These are phyloP conservation scores for Gopherus evgoodei DNA, from an alignment of 2,113 vertebrate genomes.

Conservation along the genomic window DNA sequence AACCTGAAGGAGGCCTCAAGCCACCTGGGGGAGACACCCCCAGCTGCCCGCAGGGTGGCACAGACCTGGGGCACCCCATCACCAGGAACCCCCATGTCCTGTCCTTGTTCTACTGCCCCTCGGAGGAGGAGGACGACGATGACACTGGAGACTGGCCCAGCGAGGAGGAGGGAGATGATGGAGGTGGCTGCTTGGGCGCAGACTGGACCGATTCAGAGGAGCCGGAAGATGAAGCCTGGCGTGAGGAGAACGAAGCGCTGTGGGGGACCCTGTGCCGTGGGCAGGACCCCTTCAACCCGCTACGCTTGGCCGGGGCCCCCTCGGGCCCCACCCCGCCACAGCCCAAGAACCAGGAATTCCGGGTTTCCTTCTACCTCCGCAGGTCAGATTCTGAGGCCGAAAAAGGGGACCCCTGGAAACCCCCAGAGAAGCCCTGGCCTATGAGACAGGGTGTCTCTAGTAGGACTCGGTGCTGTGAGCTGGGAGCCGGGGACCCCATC, in stretches of 20 bases:
- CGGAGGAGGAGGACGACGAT: slow-evolving; percentile 16
- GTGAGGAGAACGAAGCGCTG: not conserved
- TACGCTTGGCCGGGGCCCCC: not conserved
- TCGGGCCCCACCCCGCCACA: not conserved
- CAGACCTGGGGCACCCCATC: not conserved
- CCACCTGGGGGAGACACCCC: not conserved
- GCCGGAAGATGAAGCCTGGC: not conserved
- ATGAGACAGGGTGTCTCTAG: not conserved
- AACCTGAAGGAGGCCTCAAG: not conserved
- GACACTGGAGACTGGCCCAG: not conserved
- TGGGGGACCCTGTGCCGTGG: not conserved
- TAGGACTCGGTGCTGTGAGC: not conserved
- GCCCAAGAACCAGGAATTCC: not conserved
- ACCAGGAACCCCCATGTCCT: not conserved
- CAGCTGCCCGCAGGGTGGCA: not conserved
- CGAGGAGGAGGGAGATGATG: not conserved
- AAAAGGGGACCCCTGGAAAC: not conserved
- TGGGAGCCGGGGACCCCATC: not conserved
- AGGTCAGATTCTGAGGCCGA: not conserved
- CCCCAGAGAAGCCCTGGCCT: not conserved
- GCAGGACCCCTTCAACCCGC: slow-evolving; percentile 18
- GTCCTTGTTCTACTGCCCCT: slow-evolving; percentile 48
- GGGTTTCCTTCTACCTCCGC: not conserved
- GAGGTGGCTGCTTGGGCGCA: not conserved
- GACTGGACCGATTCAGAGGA: not conserved